Evolutionary conservation across 2,797 vertebrate species (phyloP).

Genomic region (Perodicticus potto): DNA sequence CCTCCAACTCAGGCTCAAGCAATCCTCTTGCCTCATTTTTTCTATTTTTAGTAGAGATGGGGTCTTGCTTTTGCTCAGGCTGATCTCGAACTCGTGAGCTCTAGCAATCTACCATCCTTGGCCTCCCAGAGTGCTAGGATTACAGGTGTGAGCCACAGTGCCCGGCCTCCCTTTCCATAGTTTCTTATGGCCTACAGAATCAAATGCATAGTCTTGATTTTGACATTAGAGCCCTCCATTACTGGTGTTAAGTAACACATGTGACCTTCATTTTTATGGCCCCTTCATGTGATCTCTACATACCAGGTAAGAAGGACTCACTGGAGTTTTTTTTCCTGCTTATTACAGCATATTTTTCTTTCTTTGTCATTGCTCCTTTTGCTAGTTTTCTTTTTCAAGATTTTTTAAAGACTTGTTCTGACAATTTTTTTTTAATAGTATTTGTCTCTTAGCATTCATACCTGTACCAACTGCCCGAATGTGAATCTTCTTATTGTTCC

Average conservation of each 20-base stretch:
- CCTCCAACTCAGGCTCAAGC: too few species aligned
- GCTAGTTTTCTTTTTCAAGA: slow-evolving; percentile 23
- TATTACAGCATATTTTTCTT: not conserved
- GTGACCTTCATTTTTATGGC: slow-evolving; percentile 20
- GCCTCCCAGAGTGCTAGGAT: too few species aligned
- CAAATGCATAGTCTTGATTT: slow-evolving; percentile 42
- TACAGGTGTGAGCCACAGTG: too few species aligned
- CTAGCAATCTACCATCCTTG: too few species aligned
- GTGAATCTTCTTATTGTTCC: not conserved
- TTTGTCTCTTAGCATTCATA: slow-evolving; percentile 9
- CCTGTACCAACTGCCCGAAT: not conserved
- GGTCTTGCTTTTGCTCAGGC: too few species aligned
- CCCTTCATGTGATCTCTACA: not conserved
- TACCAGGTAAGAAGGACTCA: not conserved
- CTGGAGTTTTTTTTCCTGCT: not conserved
- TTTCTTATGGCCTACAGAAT: slow-evolving; percentile 24
- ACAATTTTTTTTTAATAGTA: not conserved
- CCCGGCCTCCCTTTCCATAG: not conserved
- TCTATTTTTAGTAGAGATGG: too few species aligned
- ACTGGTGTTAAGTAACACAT: not conserved
- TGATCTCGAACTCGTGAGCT: too few species aligned
- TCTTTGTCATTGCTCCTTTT: slow-evolving; percentile 51
- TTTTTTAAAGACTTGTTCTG: not conserved
- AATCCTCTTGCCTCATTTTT: too few species aligned
- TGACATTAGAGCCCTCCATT: not conserved